Conservation (phyloP, 30 jellyfish, hydroid and myxozoan species). For the Euphysa ruthae region DNA sequence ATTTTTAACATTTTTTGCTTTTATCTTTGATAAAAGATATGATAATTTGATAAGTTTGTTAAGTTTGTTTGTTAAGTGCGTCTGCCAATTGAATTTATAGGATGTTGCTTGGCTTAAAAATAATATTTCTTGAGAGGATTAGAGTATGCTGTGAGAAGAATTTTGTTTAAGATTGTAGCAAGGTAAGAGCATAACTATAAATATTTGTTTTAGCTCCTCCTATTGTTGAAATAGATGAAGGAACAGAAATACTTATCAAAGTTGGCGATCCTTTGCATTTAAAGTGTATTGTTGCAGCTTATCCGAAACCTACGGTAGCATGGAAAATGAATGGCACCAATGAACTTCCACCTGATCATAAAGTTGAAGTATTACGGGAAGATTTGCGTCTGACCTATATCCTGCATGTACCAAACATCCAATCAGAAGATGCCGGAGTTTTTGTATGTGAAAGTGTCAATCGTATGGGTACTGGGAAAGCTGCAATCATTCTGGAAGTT, state of each 20-base stretch:
- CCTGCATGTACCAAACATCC: neutral
- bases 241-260: neutral
- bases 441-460: slow-evolving; percentile 4
- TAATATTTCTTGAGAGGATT: neutral
- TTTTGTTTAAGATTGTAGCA: neutral
- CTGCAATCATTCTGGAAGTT: slow-evolving; percentile 5
- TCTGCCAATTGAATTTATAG: neutral
- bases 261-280: neutral
- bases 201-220: slow-evolving; percentile 10
- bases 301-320: slow-evolving; percentile 10
- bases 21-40: too few relatives aligned
- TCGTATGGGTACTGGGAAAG: neutral
- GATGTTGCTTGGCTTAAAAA: neutral
- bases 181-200: neutral
- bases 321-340: slow-evolving; percentile 10
- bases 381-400: neutral
- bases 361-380: neutral
- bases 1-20: too few relatives aligned
- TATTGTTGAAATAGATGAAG: slow-evolving; percentile 16
- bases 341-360: neutral
- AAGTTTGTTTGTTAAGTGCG: too few relatives aligned
- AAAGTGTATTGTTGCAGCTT: slow-evolving; percentile 20
- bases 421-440: neutral
- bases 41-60: too few relatives aligned
- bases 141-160: too few relatives aligned